A percentile compares a stretch with the other conserved stretches of the same genome.
These are phyloP conservation scores for Matsumyia berberina DNA, from an alignment of 2,888 invertebrate species.

Conservation along the genomic window DNA sequence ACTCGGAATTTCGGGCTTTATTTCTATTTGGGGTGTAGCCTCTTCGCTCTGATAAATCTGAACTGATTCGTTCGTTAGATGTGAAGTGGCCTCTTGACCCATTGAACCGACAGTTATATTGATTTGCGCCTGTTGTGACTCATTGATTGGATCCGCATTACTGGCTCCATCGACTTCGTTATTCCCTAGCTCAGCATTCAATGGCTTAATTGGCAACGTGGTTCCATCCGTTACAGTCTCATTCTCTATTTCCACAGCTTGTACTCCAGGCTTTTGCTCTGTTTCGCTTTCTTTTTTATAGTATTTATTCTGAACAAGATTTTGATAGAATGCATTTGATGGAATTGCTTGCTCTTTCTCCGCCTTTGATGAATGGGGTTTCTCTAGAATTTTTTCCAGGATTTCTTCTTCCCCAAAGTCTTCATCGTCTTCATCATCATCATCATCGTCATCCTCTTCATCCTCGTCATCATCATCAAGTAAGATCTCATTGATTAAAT, in stretches of 20 bases:
- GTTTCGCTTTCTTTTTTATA: neutral
- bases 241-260: neutral
- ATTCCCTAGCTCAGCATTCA: neutral
- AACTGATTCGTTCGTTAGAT: neutral
- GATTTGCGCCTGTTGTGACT: neutral
- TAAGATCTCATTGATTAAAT: neutral
- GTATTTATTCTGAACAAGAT: constrained; percentile 1
- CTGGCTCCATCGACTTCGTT: neutral
- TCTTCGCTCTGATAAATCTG: neutral
- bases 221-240: neutral
- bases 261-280: neutral
- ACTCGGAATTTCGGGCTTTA: neutral
- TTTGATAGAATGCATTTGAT: constrained; percentile 2
- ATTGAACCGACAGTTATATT: neutral
- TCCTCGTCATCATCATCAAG: constrained; percentile 79
- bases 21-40: neutral
- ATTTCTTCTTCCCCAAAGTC: constrained; percentile 70
- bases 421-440: constrained; percentile 77
- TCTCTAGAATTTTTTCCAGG: constrained; percentile 21
- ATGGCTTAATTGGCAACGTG: neutral
- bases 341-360: neutral
- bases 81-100: neutral
- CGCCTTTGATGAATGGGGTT: neutral
- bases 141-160: neutral
- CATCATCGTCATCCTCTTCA: constrained; percentile 77